Percentiles rank a stretch among this genome's conserved stretches.
Conservation (phyloP, 2,797 vertebrate genomes). For the Tachyglossus aculeatus region DNA sequence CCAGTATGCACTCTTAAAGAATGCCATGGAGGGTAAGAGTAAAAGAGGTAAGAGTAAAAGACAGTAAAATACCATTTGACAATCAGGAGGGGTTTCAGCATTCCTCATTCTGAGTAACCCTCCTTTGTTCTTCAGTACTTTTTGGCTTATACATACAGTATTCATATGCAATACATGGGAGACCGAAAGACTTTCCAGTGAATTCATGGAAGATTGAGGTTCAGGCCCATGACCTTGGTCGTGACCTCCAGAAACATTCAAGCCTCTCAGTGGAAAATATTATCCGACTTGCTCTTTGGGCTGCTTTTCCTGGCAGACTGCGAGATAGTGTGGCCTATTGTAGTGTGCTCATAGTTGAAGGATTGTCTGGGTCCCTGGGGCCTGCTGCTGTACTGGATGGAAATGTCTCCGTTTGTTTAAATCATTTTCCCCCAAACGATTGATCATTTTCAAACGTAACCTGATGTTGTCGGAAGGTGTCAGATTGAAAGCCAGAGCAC, state of each 20-base stretch:
- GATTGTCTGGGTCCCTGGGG: not conserved
- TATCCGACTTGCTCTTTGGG: constrained; percentile 1
- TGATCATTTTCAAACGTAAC: too few relatives aligned
- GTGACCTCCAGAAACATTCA: constrained; percentile 38
- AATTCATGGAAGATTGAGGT: constrained; percentile 46
- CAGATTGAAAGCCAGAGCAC: too few relatives aligned
- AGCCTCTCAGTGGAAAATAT: constrained; percentile 36
- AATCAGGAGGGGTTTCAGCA: constrained; percentile 44
- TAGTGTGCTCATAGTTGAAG: not conserved
- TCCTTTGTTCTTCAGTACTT: not conserved
- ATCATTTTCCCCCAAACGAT: too few relatives aligned
- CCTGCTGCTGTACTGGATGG: not conserved
- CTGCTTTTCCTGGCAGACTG: constrained; percentile 21
- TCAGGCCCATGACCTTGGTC: constrained; percentile 37
- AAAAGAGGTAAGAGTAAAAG: not conserved
- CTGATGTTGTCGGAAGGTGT: not conserved
- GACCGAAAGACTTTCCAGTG: constrained; percentile 42
- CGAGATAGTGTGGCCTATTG: not conserved
- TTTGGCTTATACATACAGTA: constrained; percentile 15
- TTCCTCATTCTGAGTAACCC: constrained; percentile 27
- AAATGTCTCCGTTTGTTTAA: not conserved
- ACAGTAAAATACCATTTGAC: not conserved
- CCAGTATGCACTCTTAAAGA: constrained; percentile 8
- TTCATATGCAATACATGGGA: constrained; percentile 18
- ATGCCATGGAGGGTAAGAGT: constrained; percentile 13